These are phyloP conservation scores for Hippolais icterina DNA, from an alignment of 2,113 vertebrate species.

Conservation along the genomic window DNA sequence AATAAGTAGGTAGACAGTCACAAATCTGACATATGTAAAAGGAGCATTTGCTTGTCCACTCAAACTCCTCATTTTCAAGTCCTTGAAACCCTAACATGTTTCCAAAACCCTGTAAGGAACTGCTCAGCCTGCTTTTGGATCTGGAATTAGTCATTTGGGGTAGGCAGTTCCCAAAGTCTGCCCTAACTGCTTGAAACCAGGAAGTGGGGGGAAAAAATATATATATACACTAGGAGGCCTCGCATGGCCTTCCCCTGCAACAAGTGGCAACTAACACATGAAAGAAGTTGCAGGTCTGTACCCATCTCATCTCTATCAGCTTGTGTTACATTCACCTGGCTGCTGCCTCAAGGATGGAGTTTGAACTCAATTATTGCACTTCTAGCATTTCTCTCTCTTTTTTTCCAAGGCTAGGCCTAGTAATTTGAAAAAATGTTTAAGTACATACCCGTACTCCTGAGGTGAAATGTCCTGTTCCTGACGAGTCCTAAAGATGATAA, in stretches of 20 bases:
- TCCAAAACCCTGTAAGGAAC: not conserved
- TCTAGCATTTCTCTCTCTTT: slow-evolving; percentile 32
- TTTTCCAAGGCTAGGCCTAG: slow-evolving; percentile 65
- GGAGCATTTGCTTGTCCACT: not conserved
- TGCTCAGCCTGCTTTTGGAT: not conserved
- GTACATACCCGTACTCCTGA: slow-evolving; percentile 86
- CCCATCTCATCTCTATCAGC: not conserved
- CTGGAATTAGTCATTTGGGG: not conserved
- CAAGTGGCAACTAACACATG: not conserved
- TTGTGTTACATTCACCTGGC: not conserved
- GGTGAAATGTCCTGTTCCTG: slow-evolving; percentile 87
- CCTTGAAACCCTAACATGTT: not conserved
- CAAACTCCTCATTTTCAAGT: not conserved
- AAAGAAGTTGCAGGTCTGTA: not conserved
- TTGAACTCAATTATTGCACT: not conserved
- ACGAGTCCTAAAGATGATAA: slow-evolving; percentile 86
- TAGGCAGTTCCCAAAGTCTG: not conserved
- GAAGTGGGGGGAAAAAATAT: not conserved
- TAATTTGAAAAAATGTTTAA: slow-evolving; percentile 78
- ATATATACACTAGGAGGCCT: not conserved
- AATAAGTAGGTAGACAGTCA: slow-evolving; percentile 17
- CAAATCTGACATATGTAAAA: not conserved
- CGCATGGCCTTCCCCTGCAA: not conserved
- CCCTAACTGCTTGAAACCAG: not conserved
- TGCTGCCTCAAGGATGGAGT: not conserved